A percentile compares a stretch with the other conserved stretches of the same genome.
These are phyloP conservation scores for Hyperopisus bebe DNA, from an alignment of 2,113 vertebrate species.

Conservation along the genomic window DNA sequence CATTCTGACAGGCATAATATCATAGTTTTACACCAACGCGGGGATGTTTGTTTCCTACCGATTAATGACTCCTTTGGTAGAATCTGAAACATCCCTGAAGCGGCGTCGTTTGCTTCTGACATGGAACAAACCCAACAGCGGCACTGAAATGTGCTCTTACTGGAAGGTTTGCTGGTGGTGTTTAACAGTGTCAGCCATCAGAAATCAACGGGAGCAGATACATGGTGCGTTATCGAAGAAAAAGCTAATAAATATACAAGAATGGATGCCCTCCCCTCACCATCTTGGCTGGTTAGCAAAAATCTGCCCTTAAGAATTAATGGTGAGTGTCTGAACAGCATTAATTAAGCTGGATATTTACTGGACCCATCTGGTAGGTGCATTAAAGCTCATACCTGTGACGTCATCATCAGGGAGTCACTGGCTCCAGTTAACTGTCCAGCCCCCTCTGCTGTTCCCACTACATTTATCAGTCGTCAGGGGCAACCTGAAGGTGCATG, in stretches of 20 bases:
- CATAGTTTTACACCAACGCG: neutral
- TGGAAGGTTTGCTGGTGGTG: neutral
- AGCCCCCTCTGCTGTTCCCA: neutral
- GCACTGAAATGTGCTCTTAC: neutral
- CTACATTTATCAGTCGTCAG: neutral
- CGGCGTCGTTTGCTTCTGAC: neutral
- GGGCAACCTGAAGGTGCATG: neutral
- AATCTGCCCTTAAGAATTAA: neutral
- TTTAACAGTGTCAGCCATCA: neutral
- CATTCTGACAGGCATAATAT: neutral
- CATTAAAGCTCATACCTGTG: neutral
- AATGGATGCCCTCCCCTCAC: neutral
- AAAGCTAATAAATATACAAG: neutral
- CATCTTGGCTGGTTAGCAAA: neutral
- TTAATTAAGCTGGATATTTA: conserved; percentile 8
- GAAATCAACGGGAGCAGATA: neutral
- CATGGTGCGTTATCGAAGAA: neutral
- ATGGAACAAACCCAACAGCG: neutral
- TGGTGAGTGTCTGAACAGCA: neutral
- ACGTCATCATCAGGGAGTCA: neutral
- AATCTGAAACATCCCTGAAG: neutral
- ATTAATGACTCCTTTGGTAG: neutral
- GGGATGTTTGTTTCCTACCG: neutral
- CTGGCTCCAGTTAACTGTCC: neutral
- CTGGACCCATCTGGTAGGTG: neutral